Evolutionary conservation across 2,888 invertebrate species (phyloP), one percentile per base, ranked within the genome.

Genomic region (Tipula lateralis): DNA sequence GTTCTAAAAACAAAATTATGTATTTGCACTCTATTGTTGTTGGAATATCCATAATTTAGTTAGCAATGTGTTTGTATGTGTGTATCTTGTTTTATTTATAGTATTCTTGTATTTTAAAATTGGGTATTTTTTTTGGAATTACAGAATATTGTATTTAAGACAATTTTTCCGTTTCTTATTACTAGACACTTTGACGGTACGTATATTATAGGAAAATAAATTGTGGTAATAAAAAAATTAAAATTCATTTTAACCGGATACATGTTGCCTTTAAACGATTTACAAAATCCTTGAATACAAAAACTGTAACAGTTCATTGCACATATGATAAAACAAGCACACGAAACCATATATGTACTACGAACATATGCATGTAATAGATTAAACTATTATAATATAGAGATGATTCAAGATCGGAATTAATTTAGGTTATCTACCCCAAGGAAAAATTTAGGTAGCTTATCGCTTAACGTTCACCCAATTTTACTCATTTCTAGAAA

Each of bases 1-100:
- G 66, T 66, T 66, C 66, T 24, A 66, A 66, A 44, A 44, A 44
- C 39, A 44, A 44, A 44, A 66, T 66, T 66, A 66, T 66, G 66
- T 66, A 24, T 66, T 66, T 66, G 66, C 66, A 66, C 19, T 66
- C 1, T 66, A 9, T 66, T n/a, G 16, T 36, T 36, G 36, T 36
- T 36, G 9, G 36, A 36, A 36, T 36, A 36, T 36, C 12, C 36
- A 36, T 36, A 36, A 36, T 36, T 36, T 36, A 12, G 36, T 9
- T 36, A 6, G 36, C 36, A 36, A 36, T 32, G 5, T 44, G n/a
- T 44, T 12, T 50, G 44, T 50, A 7, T 50, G 34, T 34, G 44
- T n/a, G 16, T 9, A 50, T 50, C 7, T n/a, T 50, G 16, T 16
- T 16, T 50, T 5, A 16, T 6, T 50, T 50, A 12, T 13, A 13